A percentile compares a stretch with the other conserved stretches of the same genome.
Evolutionary conservation across 2,888 invertebrate genomes (phyloP).

Genomic region (Leptodirus hochenwartii): DNA sequence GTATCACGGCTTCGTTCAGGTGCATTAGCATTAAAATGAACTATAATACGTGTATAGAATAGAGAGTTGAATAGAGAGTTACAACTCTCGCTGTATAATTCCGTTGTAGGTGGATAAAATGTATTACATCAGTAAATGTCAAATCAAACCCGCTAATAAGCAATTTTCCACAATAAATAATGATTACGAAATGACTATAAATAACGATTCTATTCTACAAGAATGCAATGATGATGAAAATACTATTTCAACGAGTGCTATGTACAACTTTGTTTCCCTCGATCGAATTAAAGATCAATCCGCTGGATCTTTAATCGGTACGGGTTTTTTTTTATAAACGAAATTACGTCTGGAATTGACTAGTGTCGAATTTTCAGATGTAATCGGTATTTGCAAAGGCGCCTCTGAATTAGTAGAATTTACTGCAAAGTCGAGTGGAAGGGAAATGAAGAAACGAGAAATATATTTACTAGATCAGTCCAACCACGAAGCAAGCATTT

Average conservation of each 20-base stretch:
- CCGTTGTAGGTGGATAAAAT: conserved; percentile 36
- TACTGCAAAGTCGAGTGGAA: conserved; percentile 53
- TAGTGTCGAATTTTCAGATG: conserved; percentile 35
- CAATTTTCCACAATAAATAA: conserved; percentile 68
- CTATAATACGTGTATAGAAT: neutral
- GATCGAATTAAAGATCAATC: conserved; percentile 47
- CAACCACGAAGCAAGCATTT: conserved; percentile 41
- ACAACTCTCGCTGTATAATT: neutral
- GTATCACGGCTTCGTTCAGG: conserved; percentile 76
- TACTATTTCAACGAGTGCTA: conserved; percentile 53
- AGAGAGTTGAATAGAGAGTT: neutral
- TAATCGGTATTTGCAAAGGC: conserved; percentile 72
- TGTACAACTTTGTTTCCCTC: conserved; percentile 62
- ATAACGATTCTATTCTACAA: conserved; percentile 34
- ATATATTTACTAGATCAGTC: conserved; percentile 72
- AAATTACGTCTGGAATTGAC: neutral
- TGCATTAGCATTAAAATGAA: conserved; percentile 20
- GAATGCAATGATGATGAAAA: conserved; percentile 31
- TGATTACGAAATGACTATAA: conserved; percentile 92
- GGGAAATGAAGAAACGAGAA: conserved; percentile 79
- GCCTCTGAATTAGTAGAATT: conserved; percentile 53
- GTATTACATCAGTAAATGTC: conserved; percentile 71
- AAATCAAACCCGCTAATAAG: conserved; percentile 87
- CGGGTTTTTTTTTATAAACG: conserved; percentile 15
- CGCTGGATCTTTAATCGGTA: conserved; percentile 55